Percentiles rank a stretch among this genome's conserved stretches.
Conservation (phyloP, 2,113 vertebrate species). For the Promerops cafer region DNA sequence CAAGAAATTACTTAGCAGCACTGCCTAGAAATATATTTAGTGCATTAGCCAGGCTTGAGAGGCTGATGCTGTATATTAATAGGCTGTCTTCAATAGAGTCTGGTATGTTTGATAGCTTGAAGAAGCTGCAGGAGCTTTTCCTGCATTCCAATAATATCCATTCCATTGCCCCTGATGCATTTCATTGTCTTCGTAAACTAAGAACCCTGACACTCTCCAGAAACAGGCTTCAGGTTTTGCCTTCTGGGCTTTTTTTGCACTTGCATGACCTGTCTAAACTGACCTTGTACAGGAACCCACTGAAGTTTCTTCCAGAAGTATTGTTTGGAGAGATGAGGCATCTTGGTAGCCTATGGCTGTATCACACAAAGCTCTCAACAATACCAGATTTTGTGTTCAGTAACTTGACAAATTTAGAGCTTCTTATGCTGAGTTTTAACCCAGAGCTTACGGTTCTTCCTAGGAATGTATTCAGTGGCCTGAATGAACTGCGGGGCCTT, state of each 20-base stretch:
- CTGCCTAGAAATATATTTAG: conserved; percentile 75
- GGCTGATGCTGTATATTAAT: conserved; percentile 76
- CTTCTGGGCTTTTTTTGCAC: conserved; percentile 77
- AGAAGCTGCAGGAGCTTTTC: conserved; percentile 72
- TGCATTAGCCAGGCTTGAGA: conserved; percentile 67
- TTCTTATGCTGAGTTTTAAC: conserved; percentile 75
- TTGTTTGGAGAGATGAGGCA: conserved; percentile 83
- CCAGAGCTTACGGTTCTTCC: conserved; percentile 72
- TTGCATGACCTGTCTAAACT: conserved; percentile 71
- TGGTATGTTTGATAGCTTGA: conserved; percentile 70
- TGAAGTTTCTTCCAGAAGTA: conserved; percentile 75
- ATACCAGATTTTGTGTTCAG: conserved; percentile 80
- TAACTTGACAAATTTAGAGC: conserved; percentile 79
- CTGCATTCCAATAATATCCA: conserved; percentile 75
- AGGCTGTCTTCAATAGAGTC: conserved; percentile 67
- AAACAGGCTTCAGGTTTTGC: conserved; percentile 76
- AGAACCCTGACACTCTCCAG: conserved; percentile 68
- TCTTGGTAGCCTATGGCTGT: conserved; percentile 78
- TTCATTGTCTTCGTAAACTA: conserved; percentile 74
- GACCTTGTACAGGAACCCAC: conserved; percentile 81
- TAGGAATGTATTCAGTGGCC: conserved; percentile 73
- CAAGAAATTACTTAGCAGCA: conserved; percentile 72
- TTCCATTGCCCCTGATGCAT: conserved; percentile 69
- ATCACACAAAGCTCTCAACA: conserved; percentile 75
- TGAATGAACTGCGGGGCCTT: conserved; percentile 72